Base-by-base conservation (phyloP, 2,888 invertebrate genomes). In the Thalpophila matura region DNA sequence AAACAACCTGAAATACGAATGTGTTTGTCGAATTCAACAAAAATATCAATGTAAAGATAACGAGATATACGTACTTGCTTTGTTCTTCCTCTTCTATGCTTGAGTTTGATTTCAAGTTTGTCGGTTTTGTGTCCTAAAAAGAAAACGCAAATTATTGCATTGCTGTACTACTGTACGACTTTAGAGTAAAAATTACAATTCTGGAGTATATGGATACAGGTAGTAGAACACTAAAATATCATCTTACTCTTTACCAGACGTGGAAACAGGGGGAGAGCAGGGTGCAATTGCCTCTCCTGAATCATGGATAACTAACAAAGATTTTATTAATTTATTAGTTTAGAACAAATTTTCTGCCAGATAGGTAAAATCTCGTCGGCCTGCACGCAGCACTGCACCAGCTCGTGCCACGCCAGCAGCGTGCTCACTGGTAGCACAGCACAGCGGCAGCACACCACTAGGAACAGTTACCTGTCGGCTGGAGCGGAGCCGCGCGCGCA, bases 341-440 rank as follows among this genome's bases (percentile, higher is more conserved):
- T n/a, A n/a, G n/a, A n/a, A n/a, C n/a, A n/a, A n/a, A n/a, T n/a
- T n/a, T n/a, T n/a, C n/a, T n/a, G n/a, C n/a, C n/a, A n/a, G n/a
- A n/a, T 35, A 1, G 16, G 24, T 42, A 6, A n/a, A 1, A 33
- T 2, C 12, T 33, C 84, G 77, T 97, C 96, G 0, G 96, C 96
- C 57, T 95, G 95, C 29, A 92, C 74, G 79, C 96, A 96, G 71
- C 95, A 94, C 67, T 95, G 85, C 49, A 94, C 91, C 54, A 97
- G 90, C 78, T 96, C 96, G 79, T 96, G 96, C 96, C 96, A 97
- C 0, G 96, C 95, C 53, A 96, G 84, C 45, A 97, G 85, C 0
- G 96, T 96, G 64, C 95, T 95, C 1, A 97, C 69, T 95, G 95
- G 85, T 95, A 96, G 89, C 97, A 97, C 70, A 97, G 90, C 72